These are phyloP conservation scores for Apis laboriosa DNA, from an alignment of 1,140 invertebrate genomes.

Conservation along the genomic window DNA sequence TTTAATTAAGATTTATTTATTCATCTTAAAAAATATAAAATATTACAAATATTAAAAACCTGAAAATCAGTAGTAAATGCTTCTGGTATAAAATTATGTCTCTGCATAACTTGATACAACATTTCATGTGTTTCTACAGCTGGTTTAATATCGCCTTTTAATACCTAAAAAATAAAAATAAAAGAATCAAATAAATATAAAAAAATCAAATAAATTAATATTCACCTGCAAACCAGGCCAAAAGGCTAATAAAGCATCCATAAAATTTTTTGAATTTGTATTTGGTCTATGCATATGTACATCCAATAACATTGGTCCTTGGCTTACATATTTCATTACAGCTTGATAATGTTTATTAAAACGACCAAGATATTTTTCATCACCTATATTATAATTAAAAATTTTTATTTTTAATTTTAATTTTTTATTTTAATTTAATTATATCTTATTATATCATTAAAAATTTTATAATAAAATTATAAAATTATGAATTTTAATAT, in stretches of 20 bases:
- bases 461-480: slow-evolving; percentile 22
- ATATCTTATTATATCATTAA: background rate
- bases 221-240: slow-evolving; percentile 97
- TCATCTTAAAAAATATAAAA: background rate
- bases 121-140: slow-evolving; percentile 98
- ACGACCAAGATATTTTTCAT: slow-evolving; percentile 93
- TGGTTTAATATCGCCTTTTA: slow-evolving; percentile 96
- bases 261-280: slow-evolving; percentile 97
- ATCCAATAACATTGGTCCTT: slow-evolving; percentile 96
- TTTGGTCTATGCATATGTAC: slow-evolving; percentile 99
- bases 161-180: slow-evolving; percentile 81
- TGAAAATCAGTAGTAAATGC: slow-evolving; percentile 97
- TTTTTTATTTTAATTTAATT: no score
- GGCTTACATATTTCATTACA: slow-evolving; percentile 98
- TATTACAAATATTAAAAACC: slow-evolving; percentile 79
- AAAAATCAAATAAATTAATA: slow-evolving; percentile 16
- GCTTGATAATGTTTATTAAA: slow-evolving; percentile 98
- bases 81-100: slow-evolving; percentile 98
- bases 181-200: slow-evolving; percentile 32
- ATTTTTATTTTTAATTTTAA: background rate
- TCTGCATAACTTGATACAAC: slow-evolving; percentile 97
- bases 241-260: slow-evolving; percentile 98
- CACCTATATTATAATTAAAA: slow-evolving; percentile 82
- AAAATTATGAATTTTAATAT: slow-evolving; percentile 5
- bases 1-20: background rate